Base-by-base conservation (phyloP, 2,888 invertebrate genomes). In the Esperia sulphurella region DNA sequence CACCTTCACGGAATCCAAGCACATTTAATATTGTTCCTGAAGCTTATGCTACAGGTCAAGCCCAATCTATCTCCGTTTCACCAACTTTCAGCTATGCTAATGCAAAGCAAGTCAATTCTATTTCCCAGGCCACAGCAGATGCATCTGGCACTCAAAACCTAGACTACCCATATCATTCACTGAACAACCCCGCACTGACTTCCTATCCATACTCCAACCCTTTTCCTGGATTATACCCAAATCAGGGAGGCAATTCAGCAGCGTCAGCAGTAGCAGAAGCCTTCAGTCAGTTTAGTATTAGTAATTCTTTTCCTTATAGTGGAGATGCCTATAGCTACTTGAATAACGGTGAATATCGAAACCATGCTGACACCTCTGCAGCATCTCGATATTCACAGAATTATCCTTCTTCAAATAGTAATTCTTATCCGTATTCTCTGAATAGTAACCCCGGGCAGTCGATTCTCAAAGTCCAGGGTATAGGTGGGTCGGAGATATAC, bases 401-500 rank as follows among this genome's bases (percentile, higher is more conserved):
- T n/a, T n/a, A 35, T n/a, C 3, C 1, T n/a, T 35, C 35, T 35
- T n/a, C n/a, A 10, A n/a, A n/a, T 35, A 35, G 21, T 4, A 21
- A 40, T 14, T 40, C 40, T n/a, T 40, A 40, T 40, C 40, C 40
- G 2, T 21, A 40, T 21, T 9, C 40, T 39, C 21, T 21, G 43
- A 13, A 21, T 21, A 21, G 21, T 21, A 21, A 21, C 21, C 21
- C 21, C n/a, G n/a, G n/a, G n/a, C n/a, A 21, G 3, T 21, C 2
- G 21, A 3, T 21, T 5, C 21, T 21, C 3, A 21, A 5, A 6
- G 29, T 13, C 10, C 31, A 43, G 9, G 56, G 63, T 50, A 45
- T 52, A 1, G 48, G 54, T 14, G 38, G 57, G 0, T 52, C 67
- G 4, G 52, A 53, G 13, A n/a, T 56, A 0, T 66, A 64, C 30